These are phyloP conservation scores for Neodiprion fabricii DNA, from an alignment of 1,140 invertebrate genomes.

Conservation along the genomic window DNA sequence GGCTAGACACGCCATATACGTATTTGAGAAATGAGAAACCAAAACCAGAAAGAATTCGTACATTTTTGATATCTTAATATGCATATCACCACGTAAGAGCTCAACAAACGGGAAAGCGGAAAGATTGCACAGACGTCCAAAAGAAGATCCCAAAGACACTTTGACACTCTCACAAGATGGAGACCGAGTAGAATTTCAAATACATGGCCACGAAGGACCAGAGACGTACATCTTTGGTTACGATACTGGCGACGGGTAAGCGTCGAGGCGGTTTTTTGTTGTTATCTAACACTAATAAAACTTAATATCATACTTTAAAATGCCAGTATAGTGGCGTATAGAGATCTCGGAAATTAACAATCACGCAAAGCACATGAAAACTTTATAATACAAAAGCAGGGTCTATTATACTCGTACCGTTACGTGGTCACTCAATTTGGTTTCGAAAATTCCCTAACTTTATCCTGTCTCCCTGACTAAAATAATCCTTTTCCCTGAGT, in stretches of 20 bases:
- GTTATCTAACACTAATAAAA: conserved; percentile 13
- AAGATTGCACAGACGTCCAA: conserved; percentile 24
- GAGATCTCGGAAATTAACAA: conserved; percentile 16
- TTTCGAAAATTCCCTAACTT: too few relatives aligned
- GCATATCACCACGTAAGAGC: conserved; percentile 16
- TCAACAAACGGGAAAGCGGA: conserved; percentile 35
- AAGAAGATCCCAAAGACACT: conserved; percentile 62
- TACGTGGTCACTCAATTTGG: too few relatives aligned
- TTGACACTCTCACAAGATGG: conserved; percentile 42
- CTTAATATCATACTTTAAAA: neutral
- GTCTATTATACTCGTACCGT: too few relatives aligned
- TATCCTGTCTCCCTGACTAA: too few relatives aligned
- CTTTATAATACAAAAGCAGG: neutral
- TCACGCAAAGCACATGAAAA: neutral
- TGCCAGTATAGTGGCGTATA: neutral
- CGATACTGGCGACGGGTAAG: conserved; percentile 85
- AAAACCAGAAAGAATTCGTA: too few relatives aligned
- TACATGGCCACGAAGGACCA: conserved; percentile 79
- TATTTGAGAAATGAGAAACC: too few relatives aligned
- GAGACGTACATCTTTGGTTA: conserved; percentile 87
- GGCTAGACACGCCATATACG: too few relatives aligned
- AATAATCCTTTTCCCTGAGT: too few relatives aligned
- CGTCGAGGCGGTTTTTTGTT: conserved; percentile 26
- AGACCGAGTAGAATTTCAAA: conserved; percentile 64
- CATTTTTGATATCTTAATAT: neutral